Evolutionary conservation across 2,888 invertebrate genomes (phyloP), one percentile per base, ranked within the genome.

Genomic region (Scelioninae gen. 1): DNA sequence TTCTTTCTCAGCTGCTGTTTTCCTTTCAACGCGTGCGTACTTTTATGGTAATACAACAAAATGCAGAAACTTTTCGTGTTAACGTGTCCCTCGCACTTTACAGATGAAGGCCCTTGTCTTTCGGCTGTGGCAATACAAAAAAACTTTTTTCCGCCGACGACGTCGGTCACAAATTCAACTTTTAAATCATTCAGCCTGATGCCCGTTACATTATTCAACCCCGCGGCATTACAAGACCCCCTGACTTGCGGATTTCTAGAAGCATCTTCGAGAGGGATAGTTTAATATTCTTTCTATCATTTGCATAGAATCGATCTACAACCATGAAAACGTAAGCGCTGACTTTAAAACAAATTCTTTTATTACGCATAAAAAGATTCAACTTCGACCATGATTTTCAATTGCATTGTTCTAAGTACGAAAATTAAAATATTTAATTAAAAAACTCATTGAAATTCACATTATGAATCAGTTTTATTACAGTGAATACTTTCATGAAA

Each of bases 161-260:
- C 86, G 86, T 85, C 85, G 88, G 87, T 82, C 81, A 88, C 87
- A 89, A 88, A 90, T 90, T 89, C 87, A 88, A 89, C 88, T 90
- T 89, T 89, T 90, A 88, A 91, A 91, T 91, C 89, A 90, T 91
- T 91, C 88, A 89, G 87, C 85, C 86, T 86, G 86, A 88, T 88
- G 88, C 88, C 86, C 88, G 89, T 89, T 89, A 88, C 89, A 90
- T 91, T 90, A 90, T 91, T 90, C 90, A 81, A 69, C 75, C 69
- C 81, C 63, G 47, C 51, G 58, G 69, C 63, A 63, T 75, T 81
- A 75, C 80, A 80, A 66, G 74, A 74, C 60, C 34, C 63, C 40
- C n/a, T n/a, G 66, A 74, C 80, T 80, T 74, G 68, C 62, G 66
- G 79, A 80, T 80, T 80, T 74, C 60, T 29, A 74, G 68, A 49